Evolutionary conservation across 1,140 invertebrate genomes (phyloP).

Genomic region (Sarcophaga bullata): DNA sequence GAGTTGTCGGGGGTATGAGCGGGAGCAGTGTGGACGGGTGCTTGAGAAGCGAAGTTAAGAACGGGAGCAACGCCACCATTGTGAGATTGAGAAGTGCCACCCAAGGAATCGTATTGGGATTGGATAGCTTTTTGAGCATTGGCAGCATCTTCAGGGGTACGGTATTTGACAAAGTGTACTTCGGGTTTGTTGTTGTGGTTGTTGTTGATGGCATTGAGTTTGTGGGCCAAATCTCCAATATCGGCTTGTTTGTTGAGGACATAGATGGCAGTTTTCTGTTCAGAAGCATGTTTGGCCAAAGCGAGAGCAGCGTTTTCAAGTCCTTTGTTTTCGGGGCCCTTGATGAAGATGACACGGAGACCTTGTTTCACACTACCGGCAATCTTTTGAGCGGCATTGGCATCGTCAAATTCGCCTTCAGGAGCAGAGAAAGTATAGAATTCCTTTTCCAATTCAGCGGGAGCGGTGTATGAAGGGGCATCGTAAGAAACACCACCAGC

Average conservation of each 20-base stretch:
- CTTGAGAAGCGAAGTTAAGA: conserved; percentile 59
- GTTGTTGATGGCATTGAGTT: conserved; percentile 46
- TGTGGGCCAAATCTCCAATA: conserved; percentile 56
- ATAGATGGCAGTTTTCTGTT: conserved; percentile 62
- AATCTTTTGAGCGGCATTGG: conserved; percentile 31
- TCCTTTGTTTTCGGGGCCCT: conserved; percentile 57
- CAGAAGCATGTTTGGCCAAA: conserved; percentile 57
- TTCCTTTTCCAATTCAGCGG: conserved; percentile 56
- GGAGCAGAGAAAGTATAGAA: conserved; percentile 56
- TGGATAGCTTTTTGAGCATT: conserved; percentile 59
- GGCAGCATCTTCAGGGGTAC: conserved; percentile 57
- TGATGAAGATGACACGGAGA: conserved; percentile 61
- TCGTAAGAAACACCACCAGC: background rate
- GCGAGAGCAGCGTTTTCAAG: conserved; percentile 57
- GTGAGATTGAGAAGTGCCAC: conserved; percentile 52
- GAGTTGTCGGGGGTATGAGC: conserved; percentile 42
- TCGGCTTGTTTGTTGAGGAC: conserved; percentile 62
- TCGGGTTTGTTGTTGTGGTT: conserved; percentile 58
- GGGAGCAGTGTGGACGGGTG: conserved; percentile 46
- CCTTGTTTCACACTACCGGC: conserved; percentile 51
- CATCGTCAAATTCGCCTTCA: conserved; percentile 52
- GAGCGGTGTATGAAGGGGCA: conserved; percentile 48
- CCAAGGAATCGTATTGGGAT: conserved; percentile 59
- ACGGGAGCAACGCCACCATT: conserved; percentile 58
- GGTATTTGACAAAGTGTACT: conserved; percentile 63